phyloP scores from a whole-genome alignment of 2,888 invertebrate genomes.

The Watsonalla cultraria region DNA sequence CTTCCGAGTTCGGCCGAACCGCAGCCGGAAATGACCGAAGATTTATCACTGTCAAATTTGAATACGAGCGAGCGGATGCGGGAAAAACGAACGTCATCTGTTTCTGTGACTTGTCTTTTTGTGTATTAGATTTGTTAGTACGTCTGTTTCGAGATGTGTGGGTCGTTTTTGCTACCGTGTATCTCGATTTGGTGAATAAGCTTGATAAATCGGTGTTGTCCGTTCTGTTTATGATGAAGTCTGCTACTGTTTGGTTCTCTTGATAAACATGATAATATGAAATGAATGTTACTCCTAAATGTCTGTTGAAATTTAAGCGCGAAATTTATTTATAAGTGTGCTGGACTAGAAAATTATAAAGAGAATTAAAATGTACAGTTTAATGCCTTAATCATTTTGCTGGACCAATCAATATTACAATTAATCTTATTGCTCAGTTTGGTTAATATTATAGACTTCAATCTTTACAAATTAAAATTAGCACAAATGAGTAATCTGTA shows the following conservation, averaged over 20 bases:
- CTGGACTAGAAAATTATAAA: no score
- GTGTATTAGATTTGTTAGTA: slow-evolving; percentile 6
- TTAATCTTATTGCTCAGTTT: no score
- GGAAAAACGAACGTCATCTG: slow-evolving; percentile 73
- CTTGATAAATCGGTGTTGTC: neutral
- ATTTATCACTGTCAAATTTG: slow-evolving; percentile 77
- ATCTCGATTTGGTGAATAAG: neutral
- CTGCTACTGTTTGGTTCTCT: neutral
- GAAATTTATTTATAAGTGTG: no score
- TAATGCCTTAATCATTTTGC: no score
- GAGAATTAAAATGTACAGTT: no score
- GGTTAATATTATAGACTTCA: no score
- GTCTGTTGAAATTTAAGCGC: no score
- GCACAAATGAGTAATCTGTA: no score
- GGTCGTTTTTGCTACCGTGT: slow-evolving; percentile 5
- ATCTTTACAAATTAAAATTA: no score
- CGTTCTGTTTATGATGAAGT: neutral
- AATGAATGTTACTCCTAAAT: no score
- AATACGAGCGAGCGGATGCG: slow-evolving; percentile 66
- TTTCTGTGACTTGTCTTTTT: slow-evolving; percentile 32
- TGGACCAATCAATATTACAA: no score
- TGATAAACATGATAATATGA: no score
- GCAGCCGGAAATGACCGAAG: slow-evolving; percentile 66
- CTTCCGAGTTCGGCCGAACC: slow-evolving; percentile 59
- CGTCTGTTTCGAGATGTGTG: slow-evolving; percentile 1